These are phyloP conservation scores for Scopus umbretta DNA, from an alignment of 2,113 vertebrate genomes.

Conservation along the genomic window DNA sequence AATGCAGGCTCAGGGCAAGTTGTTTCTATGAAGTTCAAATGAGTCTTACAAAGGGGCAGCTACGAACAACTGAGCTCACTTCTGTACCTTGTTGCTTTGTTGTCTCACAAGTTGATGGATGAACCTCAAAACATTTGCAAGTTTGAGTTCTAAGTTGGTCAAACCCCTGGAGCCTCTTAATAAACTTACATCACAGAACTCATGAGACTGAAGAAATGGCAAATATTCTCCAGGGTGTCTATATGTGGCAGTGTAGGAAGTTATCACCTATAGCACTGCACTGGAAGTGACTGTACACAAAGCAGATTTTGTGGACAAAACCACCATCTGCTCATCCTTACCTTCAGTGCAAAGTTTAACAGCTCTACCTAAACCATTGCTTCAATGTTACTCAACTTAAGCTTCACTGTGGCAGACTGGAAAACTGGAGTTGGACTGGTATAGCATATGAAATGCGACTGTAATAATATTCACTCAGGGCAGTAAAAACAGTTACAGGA, in stretches of 20 bases:
- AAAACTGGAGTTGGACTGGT: not conserved
- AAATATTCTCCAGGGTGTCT: not conserved
- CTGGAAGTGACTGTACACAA: not conserved
- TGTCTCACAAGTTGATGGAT: not conserved
- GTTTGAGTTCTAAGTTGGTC: not conserved
- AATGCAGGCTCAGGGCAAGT: not conserved
- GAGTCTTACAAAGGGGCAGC: not conserved
- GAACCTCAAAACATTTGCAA: not conserved
- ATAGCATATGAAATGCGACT: not conserved
- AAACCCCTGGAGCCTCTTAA: not conserved
- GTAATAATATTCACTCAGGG: not conserved
- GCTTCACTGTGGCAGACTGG: not conserved
- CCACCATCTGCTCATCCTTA: not conserved
- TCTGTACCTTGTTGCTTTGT: not conserved
- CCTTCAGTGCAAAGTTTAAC: not conserved
- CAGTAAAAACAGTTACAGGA: not conserved
- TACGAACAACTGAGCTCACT: not conserved
- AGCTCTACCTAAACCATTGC: not conserved
- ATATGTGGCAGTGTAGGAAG: not conserved
- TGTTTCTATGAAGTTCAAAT: not conserved
- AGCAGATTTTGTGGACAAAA: not conserved
- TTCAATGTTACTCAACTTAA: not conserved
- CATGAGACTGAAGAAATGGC: not conserved
- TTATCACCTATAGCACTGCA: not conserved
- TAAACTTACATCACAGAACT: not conserved